phyloP scores from a whole-genome alignment of 2,797 vertebrate species.

The Choloepus didactylus region DNA sequence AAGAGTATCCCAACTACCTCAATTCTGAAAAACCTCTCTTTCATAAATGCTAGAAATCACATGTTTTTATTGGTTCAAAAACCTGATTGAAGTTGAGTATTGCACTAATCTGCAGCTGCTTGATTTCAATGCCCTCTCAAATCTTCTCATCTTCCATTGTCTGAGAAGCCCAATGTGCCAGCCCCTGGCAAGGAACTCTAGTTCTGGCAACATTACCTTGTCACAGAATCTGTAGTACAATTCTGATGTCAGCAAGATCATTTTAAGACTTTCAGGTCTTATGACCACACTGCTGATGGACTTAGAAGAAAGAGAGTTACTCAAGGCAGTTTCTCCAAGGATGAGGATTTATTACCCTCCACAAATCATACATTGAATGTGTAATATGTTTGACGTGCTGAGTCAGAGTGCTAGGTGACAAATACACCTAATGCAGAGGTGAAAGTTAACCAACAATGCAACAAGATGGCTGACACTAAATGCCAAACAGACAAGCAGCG shows the following conservation, averaged over 20 bases:
- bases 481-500: neutral
- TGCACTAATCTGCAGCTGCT: neutral
- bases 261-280: conserved; percentile 27
- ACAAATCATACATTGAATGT: neutral
- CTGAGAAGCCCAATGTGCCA: neutral
- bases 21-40: conserved; percentile 48
- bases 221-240: conserved; percentile 51
- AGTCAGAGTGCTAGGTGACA: neutral
- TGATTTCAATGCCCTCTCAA: conserved; percentile 47
- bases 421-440: neutral
- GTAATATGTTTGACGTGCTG: neutral
- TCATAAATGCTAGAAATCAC: conserved; percentile 37
- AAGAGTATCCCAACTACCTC: neutral
- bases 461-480: neutral
- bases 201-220: conserved; percentile 65
- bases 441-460: neutral
- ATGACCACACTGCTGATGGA: neutral
- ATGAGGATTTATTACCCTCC: neutral
- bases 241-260: conserved; percentile 56
- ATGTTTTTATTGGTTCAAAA: conserved; percentile 43
- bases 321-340: neutral
- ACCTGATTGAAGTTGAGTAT: neutral
- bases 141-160: conserved; percentile 59
- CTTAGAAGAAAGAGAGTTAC: conserved; percentile 24
- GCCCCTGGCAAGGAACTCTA: conserved; percentile 36